Evolutionary conservation across 2,888 invertebrate species (phyloP).

Genomic region (Lacanobia wlatinum): DNA sequence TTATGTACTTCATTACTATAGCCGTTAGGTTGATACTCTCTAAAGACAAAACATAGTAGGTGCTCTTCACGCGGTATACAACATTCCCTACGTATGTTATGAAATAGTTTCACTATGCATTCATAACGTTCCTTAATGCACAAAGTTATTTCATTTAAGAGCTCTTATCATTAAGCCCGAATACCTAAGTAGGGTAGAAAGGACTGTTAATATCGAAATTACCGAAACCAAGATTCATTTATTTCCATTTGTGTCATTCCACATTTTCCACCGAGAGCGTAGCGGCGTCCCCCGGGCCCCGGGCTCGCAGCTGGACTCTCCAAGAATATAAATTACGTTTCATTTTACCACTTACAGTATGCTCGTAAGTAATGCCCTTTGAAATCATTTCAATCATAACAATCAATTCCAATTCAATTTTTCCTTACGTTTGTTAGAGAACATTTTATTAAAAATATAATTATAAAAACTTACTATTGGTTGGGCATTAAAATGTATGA

Average conservation of each 20-base stretch:
- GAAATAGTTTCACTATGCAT: constrained; percentile 17
- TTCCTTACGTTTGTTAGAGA: constrained; percentile 12
- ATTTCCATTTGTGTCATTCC: constrained; percentile 77
- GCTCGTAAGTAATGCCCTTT: constrained; percentile 57
- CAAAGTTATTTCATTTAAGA: constrained; percentile 29
- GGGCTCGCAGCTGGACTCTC: constrained; percentile 65
- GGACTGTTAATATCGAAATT: constrained; percentile 61
- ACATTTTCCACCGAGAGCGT: constrained; percentile 66
- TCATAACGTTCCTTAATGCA: neutral
- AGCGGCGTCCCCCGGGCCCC: constrained; percentile 46
- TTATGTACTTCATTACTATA: neutral
- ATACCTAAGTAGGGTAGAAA: constrained; percentile 27
- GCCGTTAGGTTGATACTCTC: neutral
- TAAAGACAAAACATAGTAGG: neutral
- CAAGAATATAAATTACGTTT: constrained; percentile 74
- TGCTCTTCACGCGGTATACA: neutral
- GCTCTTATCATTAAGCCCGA: constrained; percentile 12
- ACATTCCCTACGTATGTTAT: neutral
- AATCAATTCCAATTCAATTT: constrained; percentile 41
- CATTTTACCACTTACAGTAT: constrained; percentile 65
- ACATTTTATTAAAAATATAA: neutral
- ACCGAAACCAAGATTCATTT: constrained; percentile 72
- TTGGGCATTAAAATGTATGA: constrained; percentile 1
- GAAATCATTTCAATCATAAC: constrained; percentile 43
- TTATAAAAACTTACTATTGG: neutral